Evolutionary conservation across 2,113 vertebrate species (phyloP).

Genomic region (Corythornis cristatus): DNA sequence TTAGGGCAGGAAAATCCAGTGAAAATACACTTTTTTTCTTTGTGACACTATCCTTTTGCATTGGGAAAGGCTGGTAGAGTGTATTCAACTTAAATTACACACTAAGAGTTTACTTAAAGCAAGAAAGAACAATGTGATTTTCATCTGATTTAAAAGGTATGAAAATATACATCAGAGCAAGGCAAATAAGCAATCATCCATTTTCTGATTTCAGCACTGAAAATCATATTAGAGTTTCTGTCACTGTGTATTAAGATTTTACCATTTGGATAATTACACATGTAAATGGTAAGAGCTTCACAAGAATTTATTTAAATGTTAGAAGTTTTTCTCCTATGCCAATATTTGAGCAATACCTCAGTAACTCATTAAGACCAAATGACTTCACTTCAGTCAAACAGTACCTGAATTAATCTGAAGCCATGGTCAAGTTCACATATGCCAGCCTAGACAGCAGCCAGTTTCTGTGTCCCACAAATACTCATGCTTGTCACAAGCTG

Average conservation of each 20-base stretch:
- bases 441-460: conserved; percentile 28
- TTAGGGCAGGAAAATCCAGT: not conserved
- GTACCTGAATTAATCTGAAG: conserved; percentile 11
- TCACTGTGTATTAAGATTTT: not conserved
- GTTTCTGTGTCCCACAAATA: conserved; percentile 19
- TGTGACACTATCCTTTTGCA: not conserved
- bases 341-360: not conserved
- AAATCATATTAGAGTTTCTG: not conserved
- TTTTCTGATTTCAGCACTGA: not conserved
- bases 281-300: not conserved
- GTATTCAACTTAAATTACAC: not conserved
- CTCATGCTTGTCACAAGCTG: conserved; percentile 52
- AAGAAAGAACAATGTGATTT: not conserved
- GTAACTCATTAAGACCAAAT: conserved; percentile 4
- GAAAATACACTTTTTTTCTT: not conserved
- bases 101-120: not conserved
- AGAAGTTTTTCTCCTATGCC: not conserved
- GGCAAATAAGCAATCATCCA: not conserved
- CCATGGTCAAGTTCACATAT: not conserved
- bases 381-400: not conserved
- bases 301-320: not conserved
- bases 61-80: not conserved
- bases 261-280: not conserved
- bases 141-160: not conserved
- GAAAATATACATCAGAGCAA: not conserved